Evolutionary conservation across 2,113 vertebrate genomes (phyloP).

Genomic region (Pongo pygmaeus): DNA sequence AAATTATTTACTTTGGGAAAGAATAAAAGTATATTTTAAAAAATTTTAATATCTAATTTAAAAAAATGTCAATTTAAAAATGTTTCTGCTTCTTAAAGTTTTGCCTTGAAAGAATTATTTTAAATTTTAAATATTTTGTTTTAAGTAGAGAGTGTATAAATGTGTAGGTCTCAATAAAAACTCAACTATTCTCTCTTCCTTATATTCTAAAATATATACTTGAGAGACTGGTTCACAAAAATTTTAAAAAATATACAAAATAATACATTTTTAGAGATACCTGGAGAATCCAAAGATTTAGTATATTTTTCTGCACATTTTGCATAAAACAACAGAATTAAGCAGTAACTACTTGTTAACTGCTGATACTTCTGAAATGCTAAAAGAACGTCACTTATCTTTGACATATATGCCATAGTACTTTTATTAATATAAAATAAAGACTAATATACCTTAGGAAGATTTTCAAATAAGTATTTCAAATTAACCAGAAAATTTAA

Average conservation of each 20-base stretch:
- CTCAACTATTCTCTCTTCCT: background rate
- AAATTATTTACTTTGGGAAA: background rate
- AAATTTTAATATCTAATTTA: background rate
- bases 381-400: background rate
- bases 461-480: background rate
- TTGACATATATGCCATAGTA: background rate
- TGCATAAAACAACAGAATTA: background rate
- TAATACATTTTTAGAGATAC: background rate
- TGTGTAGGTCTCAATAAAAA: background rate
- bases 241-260: background rate
- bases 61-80: background rate
- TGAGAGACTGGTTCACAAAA: background rate
- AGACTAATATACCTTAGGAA: background rate
- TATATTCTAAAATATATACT: background rate
- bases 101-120: constrained; percentile 12
- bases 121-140: background rate
- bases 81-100: background rate
- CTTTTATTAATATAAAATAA: background rate
- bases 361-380: background rate
- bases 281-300: background rate
- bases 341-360: background rate
- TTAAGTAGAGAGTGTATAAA: background rate
- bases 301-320: background rate
- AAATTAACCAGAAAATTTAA: constrained; percentile 32
- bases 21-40: background rate